These are phyloP conservation scores for Amiota communis DNA, from an alignment of 2,888 invertebrate genomes.

Conservation along the genomic window DNA sequence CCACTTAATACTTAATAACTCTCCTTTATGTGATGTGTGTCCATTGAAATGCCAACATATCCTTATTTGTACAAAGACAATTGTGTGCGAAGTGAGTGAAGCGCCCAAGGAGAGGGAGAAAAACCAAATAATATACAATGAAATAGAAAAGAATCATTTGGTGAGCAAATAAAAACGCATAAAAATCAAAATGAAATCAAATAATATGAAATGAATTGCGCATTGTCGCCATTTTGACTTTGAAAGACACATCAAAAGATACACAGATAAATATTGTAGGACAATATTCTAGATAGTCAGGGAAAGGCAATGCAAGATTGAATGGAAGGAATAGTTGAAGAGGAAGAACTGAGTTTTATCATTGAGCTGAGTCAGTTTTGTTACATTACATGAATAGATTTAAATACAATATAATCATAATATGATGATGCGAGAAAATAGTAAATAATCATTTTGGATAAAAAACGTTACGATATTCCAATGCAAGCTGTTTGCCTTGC, in stretches of 20 bases:
- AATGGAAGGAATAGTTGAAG: neutral
- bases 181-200: constrained; percentile 7
- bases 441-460: too few species aligned
- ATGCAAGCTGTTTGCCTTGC: too few species aligned
- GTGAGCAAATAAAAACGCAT: constrained; percentile 10
- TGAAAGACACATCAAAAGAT: neutral
- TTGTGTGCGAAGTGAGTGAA: neutral
- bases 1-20: neutral
- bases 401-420: too few species aligned
- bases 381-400: neutral
- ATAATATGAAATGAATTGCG: constrained; percentile 1
- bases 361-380: constrained; percentile 12
- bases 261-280: too few species aligned
- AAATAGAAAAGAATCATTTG: neutral
- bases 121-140: neutral
- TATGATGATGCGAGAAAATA: too few species aligned
- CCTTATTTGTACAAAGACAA: constrained; percentile 22
- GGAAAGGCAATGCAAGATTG: neutral
- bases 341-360: neutral
- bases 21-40: neutral
- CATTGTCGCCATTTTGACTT: constrained; percentile 2
- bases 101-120: too few species aligned
- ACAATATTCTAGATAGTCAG: too few species aligned
- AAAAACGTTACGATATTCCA: too few species aligned
- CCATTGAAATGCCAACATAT: constrained; percentile 16